Percentiles rank a stretch among this genome's conserved stretches.
These are phyloP conservation scores for Addax nasomaculatus DNA, from an alignment of 2,113 vertebrate genomes.

Conservation along the genomic window DNA sequence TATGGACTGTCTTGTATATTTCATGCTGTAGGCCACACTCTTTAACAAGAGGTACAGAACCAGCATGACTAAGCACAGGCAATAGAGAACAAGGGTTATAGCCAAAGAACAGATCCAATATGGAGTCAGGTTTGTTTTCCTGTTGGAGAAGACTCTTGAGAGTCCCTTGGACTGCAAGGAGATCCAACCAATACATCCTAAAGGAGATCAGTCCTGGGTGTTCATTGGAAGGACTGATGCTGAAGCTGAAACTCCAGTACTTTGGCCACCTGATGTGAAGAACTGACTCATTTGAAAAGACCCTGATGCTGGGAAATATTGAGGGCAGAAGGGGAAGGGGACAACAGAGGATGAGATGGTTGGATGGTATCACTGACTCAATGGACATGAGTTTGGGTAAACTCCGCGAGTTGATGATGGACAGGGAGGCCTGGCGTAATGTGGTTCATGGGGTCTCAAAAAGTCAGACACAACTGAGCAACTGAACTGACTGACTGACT, in stretches of 20 bases:
- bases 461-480: neutral
- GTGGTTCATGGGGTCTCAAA: neutral
- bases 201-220: neutral
- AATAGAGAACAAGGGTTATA: neutral
- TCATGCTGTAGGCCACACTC: neutral
- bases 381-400: neutral
- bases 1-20: neutral
- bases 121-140: neutral
- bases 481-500: neutral
- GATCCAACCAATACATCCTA: neutral
- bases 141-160: neutral
- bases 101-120: neutral
- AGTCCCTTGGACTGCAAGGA: neutral
- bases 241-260: neutral
- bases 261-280: neutral
- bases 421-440: neutral
- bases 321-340: neutral
- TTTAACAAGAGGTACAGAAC: neutral
- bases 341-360: neutral
- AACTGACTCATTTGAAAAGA: neutral
- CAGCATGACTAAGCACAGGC: neutral
- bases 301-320: neutral
- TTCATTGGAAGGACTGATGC: neutral
- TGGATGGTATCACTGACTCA: neutral
- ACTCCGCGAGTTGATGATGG: neutral